phyloP scores from a whole-genome alignment of 2,113 vertebrate species.

The Nothobranchius kuhntae region DNA sequence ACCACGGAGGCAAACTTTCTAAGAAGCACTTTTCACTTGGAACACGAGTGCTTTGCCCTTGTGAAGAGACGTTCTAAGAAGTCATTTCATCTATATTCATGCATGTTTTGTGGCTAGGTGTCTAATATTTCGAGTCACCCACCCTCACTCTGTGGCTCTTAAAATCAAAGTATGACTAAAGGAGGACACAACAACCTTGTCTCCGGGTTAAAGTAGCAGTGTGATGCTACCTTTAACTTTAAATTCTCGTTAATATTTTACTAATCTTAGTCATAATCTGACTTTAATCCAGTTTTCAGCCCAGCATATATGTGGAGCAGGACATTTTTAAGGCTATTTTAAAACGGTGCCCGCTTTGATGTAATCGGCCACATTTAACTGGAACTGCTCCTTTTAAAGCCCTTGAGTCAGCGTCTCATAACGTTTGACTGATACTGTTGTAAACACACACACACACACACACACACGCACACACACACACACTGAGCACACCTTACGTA shows the following conservation, averaged over 20 bases:
- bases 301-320: no score
- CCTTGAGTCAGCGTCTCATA: neutral
- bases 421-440: neutral
- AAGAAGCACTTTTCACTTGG: constrained; percentile 46
- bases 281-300: no score
- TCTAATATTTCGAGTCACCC: constrained; percentile 10
- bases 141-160: neutral
- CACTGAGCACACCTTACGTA: neutral
- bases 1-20: constrained; percentile 43
- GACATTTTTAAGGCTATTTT: no score
- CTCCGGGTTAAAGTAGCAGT: no score
- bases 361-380: no score
- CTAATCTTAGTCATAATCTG: no score
- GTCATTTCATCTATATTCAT: constrained; percentile 35
- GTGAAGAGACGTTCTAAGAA: constrained; percentile 23
- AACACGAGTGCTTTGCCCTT: constrained; percentile 46
- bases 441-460: neutral
- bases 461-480: no score
- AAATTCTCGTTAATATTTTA: no score
- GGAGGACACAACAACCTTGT: no score
- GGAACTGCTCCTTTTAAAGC: no score
- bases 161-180: neutral
- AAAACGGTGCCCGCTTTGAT: no score
- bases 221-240: no score
- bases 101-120: constrained; percentile 1